Evolutionary conservation across 2,113 vertebrate species (phyloP).

Genomic region (Heloderma charlesbogerti): DNA sequence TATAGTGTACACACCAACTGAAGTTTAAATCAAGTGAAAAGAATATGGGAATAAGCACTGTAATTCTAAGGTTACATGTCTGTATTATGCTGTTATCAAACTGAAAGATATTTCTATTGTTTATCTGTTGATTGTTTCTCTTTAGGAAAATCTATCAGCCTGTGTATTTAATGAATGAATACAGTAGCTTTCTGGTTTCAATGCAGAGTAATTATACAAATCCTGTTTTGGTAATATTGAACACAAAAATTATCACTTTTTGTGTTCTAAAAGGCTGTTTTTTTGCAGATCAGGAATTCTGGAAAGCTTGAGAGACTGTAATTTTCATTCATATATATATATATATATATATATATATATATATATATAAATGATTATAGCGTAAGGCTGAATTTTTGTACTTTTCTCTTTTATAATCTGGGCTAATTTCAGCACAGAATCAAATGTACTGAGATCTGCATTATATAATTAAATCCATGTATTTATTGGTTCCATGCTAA

Average conservation of each 20-base stretch:
- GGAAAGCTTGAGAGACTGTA: neutral
- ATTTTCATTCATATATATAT: too few species aligned
- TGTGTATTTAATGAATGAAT: neutral
- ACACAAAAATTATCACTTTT: neutral
- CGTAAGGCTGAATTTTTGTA: constrained; percentile 1
- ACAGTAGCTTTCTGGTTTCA: neutral
- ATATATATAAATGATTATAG: constrained; percentile 32
- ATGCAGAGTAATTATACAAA: neutral
- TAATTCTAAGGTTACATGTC: neutral
- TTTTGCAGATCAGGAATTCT: neutral
- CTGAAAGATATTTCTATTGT: neutral
- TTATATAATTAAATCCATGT: constrained; percentile 48
- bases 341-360: too few species aligned
- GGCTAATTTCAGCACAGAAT: constrained; percentile 55
- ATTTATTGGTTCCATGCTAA: constrained; percentile 30
- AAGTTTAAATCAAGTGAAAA: neutral
- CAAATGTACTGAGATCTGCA: constrained; percentile 45
- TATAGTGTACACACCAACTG: too few species aligned
- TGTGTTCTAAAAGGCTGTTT: constrained; percentile 22
- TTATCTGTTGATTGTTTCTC: neutral
- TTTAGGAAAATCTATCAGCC: neutral
- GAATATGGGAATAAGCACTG: neutral
- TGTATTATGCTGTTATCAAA: neutral
- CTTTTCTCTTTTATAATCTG: constrained; percentile 51
- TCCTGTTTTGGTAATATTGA: neutral